Conservation (phyloP, 2,113 vertebrate species). For the Gadus macrocephalus region DNA sequence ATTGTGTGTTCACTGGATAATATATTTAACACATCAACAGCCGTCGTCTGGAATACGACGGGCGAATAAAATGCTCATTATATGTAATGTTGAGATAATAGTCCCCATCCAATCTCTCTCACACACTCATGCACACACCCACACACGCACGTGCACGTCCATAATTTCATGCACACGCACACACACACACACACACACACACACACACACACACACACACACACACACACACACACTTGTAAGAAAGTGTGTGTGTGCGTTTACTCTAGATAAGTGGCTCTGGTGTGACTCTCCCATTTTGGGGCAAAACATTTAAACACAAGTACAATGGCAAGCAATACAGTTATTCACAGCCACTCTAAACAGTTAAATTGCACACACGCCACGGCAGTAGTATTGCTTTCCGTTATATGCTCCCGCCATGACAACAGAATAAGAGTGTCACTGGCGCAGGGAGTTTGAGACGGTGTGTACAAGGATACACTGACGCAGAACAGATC, state of each 20-base stretch:
- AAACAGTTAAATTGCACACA: background rate
- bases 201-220: no score
- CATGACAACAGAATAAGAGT: background rate
- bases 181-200: background rate
- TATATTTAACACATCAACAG: background rate
- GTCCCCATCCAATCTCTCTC: background rate
- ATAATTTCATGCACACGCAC: background rate
- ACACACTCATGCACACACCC: background rate
- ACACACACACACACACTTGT: background rate
- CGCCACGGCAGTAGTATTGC: background rate
- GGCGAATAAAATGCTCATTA: no score
- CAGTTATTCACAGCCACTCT: background rate
- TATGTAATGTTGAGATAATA: no score
- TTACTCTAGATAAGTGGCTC: background rate
- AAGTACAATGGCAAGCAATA: background rate
- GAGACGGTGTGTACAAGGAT: no score
- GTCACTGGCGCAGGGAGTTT: background rate
- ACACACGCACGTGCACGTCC: background rate
- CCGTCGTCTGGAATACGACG: background rate
- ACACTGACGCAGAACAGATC: no score
- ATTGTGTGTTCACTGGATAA: no score
- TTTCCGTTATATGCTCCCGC: background rate
- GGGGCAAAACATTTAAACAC: constrained; percentile 1
- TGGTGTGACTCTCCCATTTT: background rate
- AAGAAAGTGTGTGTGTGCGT: no score